Evolutionary conservation across 2,888 invertebrate species (phyloP).

Genomic region (Anoplius nigerrimus): DNA sequence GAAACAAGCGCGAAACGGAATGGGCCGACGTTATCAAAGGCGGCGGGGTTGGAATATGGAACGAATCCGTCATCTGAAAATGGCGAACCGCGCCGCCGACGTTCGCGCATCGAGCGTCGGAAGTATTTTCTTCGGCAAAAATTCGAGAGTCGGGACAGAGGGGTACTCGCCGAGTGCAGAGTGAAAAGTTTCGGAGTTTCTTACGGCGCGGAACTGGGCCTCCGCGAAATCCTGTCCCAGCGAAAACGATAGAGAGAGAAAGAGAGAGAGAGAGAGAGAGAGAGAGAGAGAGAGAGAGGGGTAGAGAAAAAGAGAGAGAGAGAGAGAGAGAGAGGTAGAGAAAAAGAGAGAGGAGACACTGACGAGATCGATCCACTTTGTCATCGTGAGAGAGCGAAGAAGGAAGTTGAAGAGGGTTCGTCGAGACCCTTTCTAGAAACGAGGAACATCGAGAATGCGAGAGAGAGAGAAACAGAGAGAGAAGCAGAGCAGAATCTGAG

Average conservation of each 20-base stretch:
- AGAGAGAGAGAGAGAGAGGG: conserved; percentile 33
- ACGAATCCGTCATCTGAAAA: background rate
- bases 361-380: conserved; percentile 61
- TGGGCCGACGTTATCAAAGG: too few relatives aligned
- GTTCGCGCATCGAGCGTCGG: background rate
- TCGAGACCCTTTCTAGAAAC: conserved; percentile 48
- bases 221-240: conserved; percentile 24
- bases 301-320: conserved; percentile 33
- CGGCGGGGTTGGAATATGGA: background rate
- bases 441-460: conserved; percentile 31
- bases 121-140: conserved; percentile 1
- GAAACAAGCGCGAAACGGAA: background rate
- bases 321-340: too few relatives aligned
- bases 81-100: background rate
- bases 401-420: conserved; percentile 46
- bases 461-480: background rate
- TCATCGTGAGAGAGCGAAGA: conserved; percentile 50
- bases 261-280: conserved; percentile 38
- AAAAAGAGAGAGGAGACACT: conserved; percentile 44
- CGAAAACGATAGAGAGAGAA: background rate
- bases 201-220: conserved; percentile 43
- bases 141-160: conserved; percentile 6
- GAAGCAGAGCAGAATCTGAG: too few relatives aligned
- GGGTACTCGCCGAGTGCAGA: conserved; percentile 10
- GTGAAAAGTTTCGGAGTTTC: conserved; percentile 49